Base-by-base conservation (phyloP, 2,113 vertebrate species). In the Bombycilla garrulus region DNA sequence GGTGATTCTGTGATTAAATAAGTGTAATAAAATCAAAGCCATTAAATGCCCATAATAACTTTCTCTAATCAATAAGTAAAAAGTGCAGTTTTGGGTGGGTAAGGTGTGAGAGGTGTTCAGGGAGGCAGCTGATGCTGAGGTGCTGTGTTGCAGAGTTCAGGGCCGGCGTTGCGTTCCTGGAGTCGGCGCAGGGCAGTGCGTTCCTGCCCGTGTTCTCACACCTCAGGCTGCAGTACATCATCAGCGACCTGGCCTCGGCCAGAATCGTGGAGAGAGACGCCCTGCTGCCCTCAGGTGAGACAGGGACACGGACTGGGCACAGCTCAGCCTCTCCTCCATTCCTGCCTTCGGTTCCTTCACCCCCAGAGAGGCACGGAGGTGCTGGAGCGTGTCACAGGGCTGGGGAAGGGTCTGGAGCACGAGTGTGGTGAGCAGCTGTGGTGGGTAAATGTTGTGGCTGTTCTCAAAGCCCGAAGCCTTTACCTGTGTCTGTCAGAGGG, bases 161-260 rank as follows among this genome's bases (percentile, higher is more conserved):
- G 97, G 98, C 97, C 51, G 98, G 95, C 12, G 56, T 97, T 66
- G 96, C 98, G 1, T 99, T 99, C 94, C 97, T 99, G 97, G 98
- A 98, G 87, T 98, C 98, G 1, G 99, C 99, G 12, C 99, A 99
- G 42, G 99, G 99, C 2, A 97, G 22, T 3, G 65, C 95, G 0
- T 99, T 98, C 93, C 58, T 97, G 65, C 92, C 98, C 0, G 98
- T 99, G 38, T 99, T 99, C 93, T 95, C 97, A 31, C 97, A 99
- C 61, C 92, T 99, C 61, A 98, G 99, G 48, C 96, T 99, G 29
- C 99, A 99, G 92, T 99, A 99, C 48, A 99, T 99, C 94, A 98
- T 99, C 97, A 99, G 99, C 51, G 99, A 99, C 95, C 97, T 99
- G 89, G 98, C 98, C 3, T 99, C 99, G 0, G 99, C 99, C 56